Percentiles rank a stretch among this genome's conserved stretches.
phyloP scores from a whole-genome alignment of 92 coral and sea anemone genomes.

The Paramuricea clavata region DNA sequence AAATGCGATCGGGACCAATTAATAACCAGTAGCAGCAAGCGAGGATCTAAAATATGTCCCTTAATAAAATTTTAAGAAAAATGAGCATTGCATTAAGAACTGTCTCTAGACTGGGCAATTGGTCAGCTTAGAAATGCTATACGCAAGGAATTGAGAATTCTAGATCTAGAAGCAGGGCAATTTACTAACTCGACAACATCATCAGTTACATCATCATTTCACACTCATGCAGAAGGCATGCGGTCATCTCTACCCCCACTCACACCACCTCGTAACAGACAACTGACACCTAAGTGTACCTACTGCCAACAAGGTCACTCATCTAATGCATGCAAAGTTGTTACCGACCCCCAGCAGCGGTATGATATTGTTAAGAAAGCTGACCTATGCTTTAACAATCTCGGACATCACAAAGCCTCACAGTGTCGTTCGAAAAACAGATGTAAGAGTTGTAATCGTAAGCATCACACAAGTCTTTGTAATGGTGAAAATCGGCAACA shows the following conservation, averaged over 20 bases:
- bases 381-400: slow-evolving; percentile 44
- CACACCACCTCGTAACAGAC: not conserved
- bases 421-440: slow-evolving; percentile 55
- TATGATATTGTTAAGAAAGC: slow-evolving; percentile 3
- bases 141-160: slow-evolving; percentile 5
- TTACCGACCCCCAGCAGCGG: not conserved
- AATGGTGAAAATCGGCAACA: not conserved
- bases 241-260: not conserved
- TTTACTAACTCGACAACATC: not conserved
- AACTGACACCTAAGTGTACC: not conserved
- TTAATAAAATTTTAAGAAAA: too few relatives aligned
- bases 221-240: not conserved
- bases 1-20: too few relatives aligned
- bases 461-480: slow-evolving; percentile 70
- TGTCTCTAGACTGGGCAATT: slow-evolving; percentile 52
- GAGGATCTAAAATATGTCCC: too few relatives aligned
- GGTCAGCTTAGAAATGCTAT: slow-evolving; percentile 9
- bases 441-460: slow-evolving; percentile 56
- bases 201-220: slow-evolving; percentile 2
- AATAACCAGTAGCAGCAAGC: too few relatives aligned
- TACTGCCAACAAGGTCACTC: slow-evolving; percentile 12
- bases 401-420: slow-evolving; percentile 63
- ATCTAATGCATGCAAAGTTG: not conserved
- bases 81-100: too few relatives aligned
- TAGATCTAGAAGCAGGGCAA: slow-evolving; percentile 26